These are phyloP conservation scores for Hemibates koningsi DNA, from an alignment of 2,113 vertebrate species.

Conservation along the genomic window DNA sequence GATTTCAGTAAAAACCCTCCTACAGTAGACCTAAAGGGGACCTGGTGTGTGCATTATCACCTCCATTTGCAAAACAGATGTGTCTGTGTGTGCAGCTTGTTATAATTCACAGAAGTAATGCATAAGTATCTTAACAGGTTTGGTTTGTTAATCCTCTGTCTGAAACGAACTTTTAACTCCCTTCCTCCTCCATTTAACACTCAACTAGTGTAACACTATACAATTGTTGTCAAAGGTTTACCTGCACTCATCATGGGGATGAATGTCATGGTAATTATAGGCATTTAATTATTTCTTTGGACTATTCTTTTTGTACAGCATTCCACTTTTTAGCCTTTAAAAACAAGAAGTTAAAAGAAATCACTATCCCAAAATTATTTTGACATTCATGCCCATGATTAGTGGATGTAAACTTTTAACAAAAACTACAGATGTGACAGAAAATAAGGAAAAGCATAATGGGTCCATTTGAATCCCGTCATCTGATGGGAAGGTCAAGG, in stretches of 20 bases:
- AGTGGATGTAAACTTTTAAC: not conserved
- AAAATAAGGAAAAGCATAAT: not conserved
- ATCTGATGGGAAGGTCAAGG: not conserved
- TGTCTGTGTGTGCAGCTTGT: not conserved
- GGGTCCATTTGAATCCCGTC: not conserved
- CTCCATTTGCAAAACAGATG: not conserved
- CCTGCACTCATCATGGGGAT: not conserved
- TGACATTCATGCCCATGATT: not conserved
- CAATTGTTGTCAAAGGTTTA: rapidly evolving
- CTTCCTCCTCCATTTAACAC: not conserved
- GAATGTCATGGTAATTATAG: not conserved
- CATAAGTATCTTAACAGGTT: not conserved
- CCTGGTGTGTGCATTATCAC: not conserved
- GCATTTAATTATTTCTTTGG: not conserved
- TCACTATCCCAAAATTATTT: not conserved
- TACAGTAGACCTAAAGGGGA: rapidly evolving
- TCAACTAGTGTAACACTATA: not conserved
- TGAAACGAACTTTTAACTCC: not conserved
- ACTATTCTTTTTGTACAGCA: not conserved
- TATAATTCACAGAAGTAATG: not conserved
- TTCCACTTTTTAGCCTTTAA: not conserved
- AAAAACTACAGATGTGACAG: not conserved
- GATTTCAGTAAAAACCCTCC: not conserved
- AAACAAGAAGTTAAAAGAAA: not conserved
- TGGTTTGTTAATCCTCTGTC: not conserved